Base-by-base conservation (phyloP, 92 coral and sea anemone species). In the Palythoa heliodiscus region DNA sequence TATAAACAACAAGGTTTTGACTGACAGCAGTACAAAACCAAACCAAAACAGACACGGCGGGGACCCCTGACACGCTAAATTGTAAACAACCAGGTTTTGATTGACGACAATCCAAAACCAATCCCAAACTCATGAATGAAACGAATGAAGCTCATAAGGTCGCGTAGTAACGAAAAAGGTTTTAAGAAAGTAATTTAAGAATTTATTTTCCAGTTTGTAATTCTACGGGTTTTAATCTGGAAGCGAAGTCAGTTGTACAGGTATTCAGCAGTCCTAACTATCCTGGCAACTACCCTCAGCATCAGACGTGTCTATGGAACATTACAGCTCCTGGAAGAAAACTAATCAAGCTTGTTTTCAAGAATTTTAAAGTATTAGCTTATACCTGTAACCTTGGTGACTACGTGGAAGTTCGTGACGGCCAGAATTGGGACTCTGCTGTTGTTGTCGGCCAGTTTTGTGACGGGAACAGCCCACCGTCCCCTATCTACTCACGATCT, bases 371-470 rank as follows among this genome's bases (percentile, higher is more conserved):
- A 5, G 52, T 78, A 78, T 0, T n/a, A 10, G 72, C 54, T 14
- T 2, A 15, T 37, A 38, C 37, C 1, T 78, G 83, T 78, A 40
- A 11, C 11, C 38, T 61, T 38, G 52, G 55, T 61, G 83, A 78
- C 72, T 78, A 60, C 19, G 83, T 78, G 1, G 83, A 78, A 22
- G 72, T 78, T 40, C 83, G 83, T 61, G 83, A 78, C 19, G 83
- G 83, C 3, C 83, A 40, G 2, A 50, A 35, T 7, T 78, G 83
- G 83, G 48, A 58, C 4, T 38, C 83, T 78, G 83, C 53, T 11
- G 71, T 11, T 61, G 71, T n/a, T 9, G 25, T 78, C 8, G 55
- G 22, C 71, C 83, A 78, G 57, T 78, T 57, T 38, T 78, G 83
- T 37, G 13, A 78, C 39, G 70, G 71, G 3, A 61, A 61, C 11